phyloP scores from a whole-genome alignment of 1,140 invertebrate species.

The Bombus sylvicola region DNA sequence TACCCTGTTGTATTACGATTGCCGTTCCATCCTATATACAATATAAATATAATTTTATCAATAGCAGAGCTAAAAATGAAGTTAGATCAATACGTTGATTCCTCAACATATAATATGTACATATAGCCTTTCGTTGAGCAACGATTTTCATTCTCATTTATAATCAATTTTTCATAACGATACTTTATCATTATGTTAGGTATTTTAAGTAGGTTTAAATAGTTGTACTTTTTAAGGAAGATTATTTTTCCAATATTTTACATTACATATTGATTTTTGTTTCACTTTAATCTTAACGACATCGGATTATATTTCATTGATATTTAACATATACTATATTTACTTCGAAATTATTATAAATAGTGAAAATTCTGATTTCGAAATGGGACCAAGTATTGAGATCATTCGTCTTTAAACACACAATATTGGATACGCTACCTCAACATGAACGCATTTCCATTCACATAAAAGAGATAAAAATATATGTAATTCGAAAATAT shows the following conservation, averaged over 20 bases:
- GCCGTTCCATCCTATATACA: too few species aligned
- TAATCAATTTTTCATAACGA: neutral
- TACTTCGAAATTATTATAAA: neutral
- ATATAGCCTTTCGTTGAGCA: neutral
- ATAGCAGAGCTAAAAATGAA: neutral
- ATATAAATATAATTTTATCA: conserved; percentile 14
- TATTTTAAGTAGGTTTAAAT: neutral
- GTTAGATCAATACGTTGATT: neutral
- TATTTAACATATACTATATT: neutral
- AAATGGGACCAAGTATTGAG: conserved; percentile 11
- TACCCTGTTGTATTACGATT: too few species aligned
- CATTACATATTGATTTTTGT: neutral
- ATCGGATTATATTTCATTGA: neutral
- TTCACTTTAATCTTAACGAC: neutral
- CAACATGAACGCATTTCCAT: conserved; percentile 1
- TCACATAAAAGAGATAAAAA: neutral
- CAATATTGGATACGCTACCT: conserved; percentile 5
- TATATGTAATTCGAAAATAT: neutral
- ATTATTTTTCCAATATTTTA: conserved; percentile 1
- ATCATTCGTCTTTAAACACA: neutral
- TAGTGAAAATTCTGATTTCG: neutral
- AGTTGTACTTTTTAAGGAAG: neutral
- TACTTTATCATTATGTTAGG: neutral
- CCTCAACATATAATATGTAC: neutral
- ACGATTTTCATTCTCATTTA: conserved; percentile 5